A percentile compares a stretch with the other conserved stretches of the same genome.
phyloP scores from a whole-genome alignment of 2,888 invertebrate species.

The Rutpela maculata region DNA sequence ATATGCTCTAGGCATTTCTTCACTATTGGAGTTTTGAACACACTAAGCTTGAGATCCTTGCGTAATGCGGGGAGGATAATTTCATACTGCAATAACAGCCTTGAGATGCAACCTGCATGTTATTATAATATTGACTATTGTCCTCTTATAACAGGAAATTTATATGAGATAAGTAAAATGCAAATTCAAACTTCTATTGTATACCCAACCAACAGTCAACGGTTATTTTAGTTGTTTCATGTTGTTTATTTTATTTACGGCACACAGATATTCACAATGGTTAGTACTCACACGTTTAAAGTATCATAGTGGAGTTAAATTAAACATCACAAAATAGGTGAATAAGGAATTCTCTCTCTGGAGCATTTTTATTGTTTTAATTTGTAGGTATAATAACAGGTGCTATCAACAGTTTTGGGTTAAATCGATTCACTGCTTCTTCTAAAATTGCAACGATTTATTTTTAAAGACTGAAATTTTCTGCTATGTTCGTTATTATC shows the following conservation, averaged over 20 bases:
- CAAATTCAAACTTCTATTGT: slow-evolving; percentile 24
- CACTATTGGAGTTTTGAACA: slow-evolving; percentile 50
- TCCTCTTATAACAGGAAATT: slow-evolving; percentile 57
- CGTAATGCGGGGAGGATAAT: slow-evolving; percentile 56
- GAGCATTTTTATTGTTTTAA: too few relatives aligned
- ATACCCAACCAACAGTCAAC: not conserved
- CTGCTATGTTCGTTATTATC: too few relatives aligned
- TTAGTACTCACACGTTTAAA: slow-evolving; percentile 5
- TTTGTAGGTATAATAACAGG: too few relatives aligned
- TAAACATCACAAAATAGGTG: too few relatives aligned
- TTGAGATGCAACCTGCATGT: slow-evolving; percentile 60
- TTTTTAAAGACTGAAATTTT: too few relatives aligned
- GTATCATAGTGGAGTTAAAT: too few relatives aligned
- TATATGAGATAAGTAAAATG: slow-evolving; percentile 47
- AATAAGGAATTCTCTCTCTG: too few relatives aligned
- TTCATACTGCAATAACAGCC: slow-evolving; percentile 59
- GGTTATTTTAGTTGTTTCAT: not conserved
- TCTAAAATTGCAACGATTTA: too few relatives aligned
- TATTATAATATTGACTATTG: slow-evolving; percentile 59
- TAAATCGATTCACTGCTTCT: too few relatives aligned
- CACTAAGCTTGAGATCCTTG: slow-evolving; percentile 56
- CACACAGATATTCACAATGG: not conserved
- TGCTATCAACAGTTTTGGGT: too few relatives aligned
- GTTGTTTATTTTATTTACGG: not conserved
- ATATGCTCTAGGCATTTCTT: slow-evolving; percentile 31